Evolutionary conservation across 2,888 invertebrate species (phyloP).

Genomic region (Minunthozetes semirufus): DNA sequence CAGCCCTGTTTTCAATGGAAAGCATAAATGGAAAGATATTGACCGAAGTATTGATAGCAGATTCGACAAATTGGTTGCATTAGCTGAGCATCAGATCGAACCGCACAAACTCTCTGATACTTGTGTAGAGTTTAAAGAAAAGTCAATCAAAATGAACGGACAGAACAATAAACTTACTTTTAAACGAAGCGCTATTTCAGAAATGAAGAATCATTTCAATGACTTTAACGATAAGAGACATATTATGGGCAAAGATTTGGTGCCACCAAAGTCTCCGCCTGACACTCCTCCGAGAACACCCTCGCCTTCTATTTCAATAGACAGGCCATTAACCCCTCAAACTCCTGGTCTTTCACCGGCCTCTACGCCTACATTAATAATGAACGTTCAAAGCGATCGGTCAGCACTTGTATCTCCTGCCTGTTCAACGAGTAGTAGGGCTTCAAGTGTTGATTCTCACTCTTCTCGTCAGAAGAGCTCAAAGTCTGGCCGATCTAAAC

Average conservation of each 20-base stretch:
- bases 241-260: constrained; percentile 34
- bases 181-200: neutral
- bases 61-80: constrained; percentile 85
- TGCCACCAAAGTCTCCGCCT: constrained; percentile 42
- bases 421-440: neutral
- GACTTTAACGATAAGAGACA: constrained; percentile 28
- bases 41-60: constrained; percentile 85
- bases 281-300: constrained; percentile 44
- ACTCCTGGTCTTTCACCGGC: constrained; percentile 17
- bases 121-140: neutral
- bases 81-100: constrained; percentile 54
- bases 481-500: constrained; percentile 3
- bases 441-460: neutral
- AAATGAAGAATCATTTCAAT: constrained; percentile 32
- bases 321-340: constrained; percentile 33
- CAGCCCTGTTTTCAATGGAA: constrained; percentile 24
- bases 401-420: neutral
- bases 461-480: neutral
- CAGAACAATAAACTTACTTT: neutral
- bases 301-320: constrained; percentile 43
- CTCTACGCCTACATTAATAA: neutral
- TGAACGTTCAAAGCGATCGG: neutral
- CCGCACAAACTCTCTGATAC: neutral
- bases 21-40: constrained; percentile 68
- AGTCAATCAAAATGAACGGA: neutral